phyloP scores from a whole-genome alignment of 2,797 vertebrate species.

The Anguilla pacifica region DNA sequence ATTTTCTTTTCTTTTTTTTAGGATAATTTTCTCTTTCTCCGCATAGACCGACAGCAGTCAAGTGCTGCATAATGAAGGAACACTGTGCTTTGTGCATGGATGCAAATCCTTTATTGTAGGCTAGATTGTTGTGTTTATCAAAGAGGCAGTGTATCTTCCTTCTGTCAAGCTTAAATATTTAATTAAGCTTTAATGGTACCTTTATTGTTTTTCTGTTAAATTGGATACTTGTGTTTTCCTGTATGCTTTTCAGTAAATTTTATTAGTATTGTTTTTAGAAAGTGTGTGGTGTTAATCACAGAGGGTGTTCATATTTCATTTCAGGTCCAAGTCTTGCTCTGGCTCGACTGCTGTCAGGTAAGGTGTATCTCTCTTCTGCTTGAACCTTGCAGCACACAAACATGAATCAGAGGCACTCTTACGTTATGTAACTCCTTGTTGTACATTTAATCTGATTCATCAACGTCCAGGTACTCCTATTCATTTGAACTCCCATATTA shows the following conservation, averaged over 20 bases:
- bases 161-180: too few species aligned
- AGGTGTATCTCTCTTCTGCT: conserved; percentile 50
- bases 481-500: neutral
- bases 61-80: neutral
- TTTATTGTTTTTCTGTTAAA: neutral
- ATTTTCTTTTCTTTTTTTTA: neutral
- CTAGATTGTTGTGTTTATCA: neutral
- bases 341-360: conserved; percentile 82
- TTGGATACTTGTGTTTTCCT: neutral
- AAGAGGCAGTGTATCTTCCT: too few species aligned
- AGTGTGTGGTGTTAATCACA: neutral
- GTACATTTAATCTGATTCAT: neutral
- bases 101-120: neutral
- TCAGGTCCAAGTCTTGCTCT: conserved; percentile 74
- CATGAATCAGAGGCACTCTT: neutral
- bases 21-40: neutral
- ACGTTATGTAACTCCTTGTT: neutral
- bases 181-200: neutral
- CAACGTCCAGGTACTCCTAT: neutral
- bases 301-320: conserved; percentile 61
- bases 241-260: too few species aligned
- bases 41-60: neutral
- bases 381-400: neutral
- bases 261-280: too few species aligned
- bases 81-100: neutral